Evolutionary conservation across 2,888 invertebrate genomes (phyloP).

Genomic region (Prosapia bicincta): DNA sequence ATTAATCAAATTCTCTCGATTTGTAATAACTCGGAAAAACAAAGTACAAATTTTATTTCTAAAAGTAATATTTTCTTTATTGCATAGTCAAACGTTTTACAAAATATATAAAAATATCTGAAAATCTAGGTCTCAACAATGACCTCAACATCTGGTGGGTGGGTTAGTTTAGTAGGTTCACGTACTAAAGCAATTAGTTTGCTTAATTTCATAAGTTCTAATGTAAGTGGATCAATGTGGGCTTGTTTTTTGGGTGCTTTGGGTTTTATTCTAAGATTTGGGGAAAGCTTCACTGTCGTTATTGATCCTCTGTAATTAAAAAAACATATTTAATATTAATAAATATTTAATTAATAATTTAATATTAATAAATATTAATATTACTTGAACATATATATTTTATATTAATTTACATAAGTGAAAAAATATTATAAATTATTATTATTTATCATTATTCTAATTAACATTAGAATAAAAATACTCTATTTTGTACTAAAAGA

Average conservation of each 20-base stretch:
- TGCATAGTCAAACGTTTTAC: not conserved
- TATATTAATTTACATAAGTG: no score
- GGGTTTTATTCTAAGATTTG: constrained; percentile 82
- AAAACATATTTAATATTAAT: no score
- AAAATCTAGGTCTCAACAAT: constrained; percentile 10
- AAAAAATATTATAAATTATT: no score
- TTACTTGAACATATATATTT: no score
- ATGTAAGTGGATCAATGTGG: constrained; percentile 60
- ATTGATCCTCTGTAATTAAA: constrained; percentile 67
- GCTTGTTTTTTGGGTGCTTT: constrained; percentile 80
- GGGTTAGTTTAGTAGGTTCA: constrained; percentile 59
- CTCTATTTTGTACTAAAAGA: no score
- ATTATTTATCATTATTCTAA: no score
- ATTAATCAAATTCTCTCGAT: no score
- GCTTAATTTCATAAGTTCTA: constrained; percentile 74
- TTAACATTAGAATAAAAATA: no score
- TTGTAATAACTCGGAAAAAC: no score
- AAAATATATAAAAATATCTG: not conserved
- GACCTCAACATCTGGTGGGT: constrained; percentile 42
- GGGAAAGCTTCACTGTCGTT: constrained; percentile 84
- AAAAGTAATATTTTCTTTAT: not conserved
- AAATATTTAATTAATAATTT: no score
- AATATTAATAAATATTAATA: no score
- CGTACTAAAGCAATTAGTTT: constrained; percentile 79
- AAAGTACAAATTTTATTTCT: no score